A percentile compares a stretch with the other conserved stretches of the same genome.
These are phyloP conservation scores for Pyrochroa serraticornis DNA, from an alignment of 2,888 invertebrate genomes.

Conservation along the genomic window DNA sequence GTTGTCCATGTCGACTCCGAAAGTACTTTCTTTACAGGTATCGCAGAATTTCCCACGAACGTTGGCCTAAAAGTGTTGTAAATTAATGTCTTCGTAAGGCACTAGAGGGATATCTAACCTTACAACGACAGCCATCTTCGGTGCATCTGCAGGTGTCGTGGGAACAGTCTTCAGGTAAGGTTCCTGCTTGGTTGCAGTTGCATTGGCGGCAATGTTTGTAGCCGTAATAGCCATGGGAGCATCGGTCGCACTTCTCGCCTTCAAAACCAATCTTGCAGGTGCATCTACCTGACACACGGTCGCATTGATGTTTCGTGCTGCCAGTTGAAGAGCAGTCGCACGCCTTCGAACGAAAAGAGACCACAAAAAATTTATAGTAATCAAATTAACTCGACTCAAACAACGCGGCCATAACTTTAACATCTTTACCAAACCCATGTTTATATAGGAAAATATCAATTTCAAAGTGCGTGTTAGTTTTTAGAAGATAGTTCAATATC, in stretches of 20 bases:
- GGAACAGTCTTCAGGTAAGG: constrained; percentile 54
- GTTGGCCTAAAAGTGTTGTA: constrained; percentile 65
- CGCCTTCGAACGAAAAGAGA: constrained; percentile 49
- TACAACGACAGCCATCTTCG: constrained; percentile 88
- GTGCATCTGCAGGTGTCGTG: constrained; percentile 74
- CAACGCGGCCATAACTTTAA: neutral
- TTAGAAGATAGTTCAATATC: too few relatives aligned
- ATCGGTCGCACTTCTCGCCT: constrained; percentile 80
- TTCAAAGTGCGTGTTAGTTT: too few relatives aligned
- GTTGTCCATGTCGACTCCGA: constrained; percentile 80
- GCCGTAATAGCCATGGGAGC: constrained; percentile 86
- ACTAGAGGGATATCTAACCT: constrained; percentile 61
- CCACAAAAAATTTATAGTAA: neutral
- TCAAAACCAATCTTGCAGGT: constrained; percentile 76
- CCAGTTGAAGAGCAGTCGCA: constrained; percentile 80
- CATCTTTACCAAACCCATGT: too few relatives aligned
- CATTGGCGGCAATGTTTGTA: constrained; percentile 88
- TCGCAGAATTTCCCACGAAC: constrained; percentile 86
- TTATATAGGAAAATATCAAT: too few relatives aligned
- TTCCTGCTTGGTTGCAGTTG: constrained; percentile 79
- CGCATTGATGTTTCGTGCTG: constrained; percentile 71
- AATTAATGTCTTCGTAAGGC: neutral
- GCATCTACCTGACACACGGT: constrained; percentile 73
- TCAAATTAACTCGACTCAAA: neutral
- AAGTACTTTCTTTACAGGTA: constrained; percentile 82